Conservation (phyloP, 2,888 invertebrate species). For the Hemicrepidius hirtus region DNA sequence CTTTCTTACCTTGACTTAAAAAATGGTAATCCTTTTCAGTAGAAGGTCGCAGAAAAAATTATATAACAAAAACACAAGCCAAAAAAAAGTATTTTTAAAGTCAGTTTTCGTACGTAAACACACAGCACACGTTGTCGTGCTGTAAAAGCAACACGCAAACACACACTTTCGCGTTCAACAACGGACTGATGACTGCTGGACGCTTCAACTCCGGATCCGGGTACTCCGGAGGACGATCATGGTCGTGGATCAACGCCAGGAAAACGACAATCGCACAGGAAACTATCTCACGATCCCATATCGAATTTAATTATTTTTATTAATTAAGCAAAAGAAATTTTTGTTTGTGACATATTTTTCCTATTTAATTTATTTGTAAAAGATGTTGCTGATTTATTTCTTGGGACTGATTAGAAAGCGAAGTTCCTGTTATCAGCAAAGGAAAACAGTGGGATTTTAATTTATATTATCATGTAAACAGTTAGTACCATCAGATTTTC, state of each 20-base stretch:
- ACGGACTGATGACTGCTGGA: background rate
- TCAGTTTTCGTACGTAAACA: constrained; percentile 8
- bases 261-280: constrained; percentile 5
- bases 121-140: constrained; percentile 7
- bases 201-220: constrained; percentile 6
- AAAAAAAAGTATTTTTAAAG: constrained; percentile 6
- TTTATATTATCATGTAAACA: no score
- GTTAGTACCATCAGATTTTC: no score
- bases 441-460: no score
- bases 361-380: no score
- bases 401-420: no score
- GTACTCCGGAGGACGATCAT: constrained; percentile 8
- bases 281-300: constrained; percentile 6
- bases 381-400: no score
- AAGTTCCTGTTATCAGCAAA: no score
- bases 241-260: constrained; percentile 4
- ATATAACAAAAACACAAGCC: constrained; percentile 1
- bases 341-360: no score
- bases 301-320: background rate
- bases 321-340: no score
- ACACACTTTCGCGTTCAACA: constrained; percentile 4
- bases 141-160: background rate
- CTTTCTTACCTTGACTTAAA: no score
- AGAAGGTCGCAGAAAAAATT: background rate
- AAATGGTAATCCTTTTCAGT: no score